Evolutionary conservation across 2,113 vertebrate genomes (phyloP).

Genomic region (Nyctibius bracteatus): DNA sequence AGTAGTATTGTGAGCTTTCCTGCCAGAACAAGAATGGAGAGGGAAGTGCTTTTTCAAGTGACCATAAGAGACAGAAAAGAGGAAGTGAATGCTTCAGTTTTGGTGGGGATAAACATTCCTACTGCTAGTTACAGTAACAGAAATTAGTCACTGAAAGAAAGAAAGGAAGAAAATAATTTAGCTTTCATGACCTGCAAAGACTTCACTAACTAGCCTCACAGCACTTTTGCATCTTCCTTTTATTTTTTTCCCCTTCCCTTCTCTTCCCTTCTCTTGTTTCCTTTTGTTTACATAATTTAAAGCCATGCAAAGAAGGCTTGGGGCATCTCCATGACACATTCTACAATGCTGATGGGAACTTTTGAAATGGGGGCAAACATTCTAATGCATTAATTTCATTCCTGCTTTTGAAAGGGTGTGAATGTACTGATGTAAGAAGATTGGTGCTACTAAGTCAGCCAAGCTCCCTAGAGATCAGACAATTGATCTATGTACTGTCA

Average conservation of each 20-base stretch:
- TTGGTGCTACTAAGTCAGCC: background rate
- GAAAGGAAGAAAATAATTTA: background rate
- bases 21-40: background rate
- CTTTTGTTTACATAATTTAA: background rate
- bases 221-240: background rate
- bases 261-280: background rate
- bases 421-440: background rate
- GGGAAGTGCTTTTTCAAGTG: background rate
- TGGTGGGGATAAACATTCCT: background rate
- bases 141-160: background rate
- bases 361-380: background rate
- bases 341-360: fast-evolving
- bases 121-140: background rate
- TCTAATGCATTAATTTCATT: background rate
- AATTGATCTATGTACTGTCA: background rate
- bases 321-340: background rate
- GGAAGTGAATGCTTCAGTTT: background rate
- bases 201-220: background rate
- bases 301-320: background rate
- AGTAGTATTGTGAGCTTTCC: background rate
- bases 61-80: background rate
- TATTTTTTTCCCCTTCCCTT: background rate
- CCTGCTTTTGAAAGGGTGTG: background rate
- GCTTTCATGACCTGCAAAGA: background rate
- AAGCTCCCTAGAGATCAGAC: background rate